Evolutionary conservation across 1,140 invertebrate species (phyloP), one percentile per base, ranked within the genome.

Genomic region (Trachelipus rathkii): DNA sequence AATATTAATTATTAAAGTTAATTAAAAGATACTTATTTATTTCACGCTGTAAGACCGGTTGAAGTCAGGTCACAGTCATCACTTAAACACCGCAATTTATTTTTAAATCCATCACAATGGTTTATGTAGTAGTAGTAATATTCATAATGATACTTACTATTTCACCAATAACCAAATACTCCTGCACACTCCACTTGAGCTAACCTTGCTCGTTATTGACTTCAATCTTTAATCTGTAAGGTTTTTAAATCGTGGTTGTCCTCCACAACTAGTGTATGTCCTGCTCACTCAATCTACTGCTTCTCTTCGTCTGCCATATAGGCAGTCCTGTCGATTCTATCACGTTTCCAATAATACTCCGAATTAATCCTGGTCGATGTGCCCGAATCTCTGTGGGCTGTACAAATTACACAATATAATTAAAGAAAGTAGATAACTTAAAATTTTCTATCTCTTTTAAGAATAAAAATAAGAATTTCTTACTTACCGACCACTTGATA

Each of bases 341-440:
- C 91, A 73, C 91, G 88, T 82, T 91, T 92, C 88, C 93, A 97
- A 77, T 90, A n/a, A 92, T 7, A 99, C 91, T 78, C 92, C 88
- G 84, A 99, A 99, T 82, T 92, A 99, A 97, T 70, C 91, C 91
- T 0, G 93, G 93, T 0, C 91, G 97, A 87, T 97, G 85, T 99
- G 97, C 81, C 98, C 95, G n/a, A 82, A 98, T 95, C 85, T 95
- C 90, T 0, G 95, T 97, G 74, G 91, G 90, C 91, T 92, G 84
- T 21, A 85, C 83, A 78, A 83, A 33, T 33, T 33, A 33, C 2
- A 33, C 6, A 33, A 33, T 33, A 33, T 33, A 33, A 33, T 33
- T 33, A 33, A 33, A 33, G 33, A 33, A 33, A 33, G 2, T 33
- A 33, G 50, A 60, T 4, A 60, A 19, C 50, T 60, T 60, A 3